phyloP scores from a whole-genome alignment of 2,797 vertebrate genomes.

The Neosalanx taihuensis region DNA sequence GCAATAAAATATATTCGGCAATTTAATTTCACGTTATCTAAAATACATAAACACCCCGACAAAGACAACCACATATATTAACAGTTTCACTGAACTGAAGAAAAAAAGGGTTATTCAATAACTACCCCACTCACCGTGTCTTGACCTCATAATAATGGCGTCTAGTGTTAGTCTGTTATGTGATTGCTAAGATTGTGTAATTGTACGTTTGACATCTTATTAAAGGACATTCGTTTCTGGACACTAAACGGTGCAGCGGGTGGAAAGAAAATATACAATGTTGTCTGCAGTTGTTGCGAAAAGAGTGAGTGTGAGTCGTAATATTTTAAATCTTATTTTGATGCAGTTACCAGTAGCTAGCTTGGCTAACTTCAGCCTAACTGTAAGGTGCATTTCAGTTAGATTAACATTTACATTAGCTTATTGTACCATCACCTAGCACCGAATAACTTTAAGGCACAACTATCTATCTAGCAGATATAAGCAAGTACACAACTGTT shows the following conservation, averaged over 20 bases:
- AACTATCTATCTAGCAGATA: background rate
- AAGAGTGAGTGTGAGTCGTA: slow-evolving; percentile 56
- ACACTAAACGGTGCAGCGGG: background rate
- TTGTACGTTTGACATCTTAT: background rate
- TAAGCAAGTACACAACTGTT: too few relatives aligned
- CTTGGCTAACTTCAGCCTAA: background rate
- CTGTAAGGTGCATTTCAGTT: too few relatives aligned
- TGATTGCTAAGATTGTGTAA: slow-evolving; percentile 26
- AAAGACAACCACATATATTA: background rate
- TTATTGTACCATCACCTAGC: background rate
- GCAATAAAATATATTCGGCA: background rate
- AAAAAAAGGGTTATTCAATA: background rate
- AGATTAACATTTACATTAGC: background rate
- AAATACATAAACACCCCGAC: background rate
- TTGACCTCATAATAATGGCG: slow-evolving; percentile 25
- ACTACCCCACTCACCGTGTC: background rate
- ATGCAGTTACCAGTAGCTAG: background rate
- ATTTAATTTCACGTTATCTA: background rate
- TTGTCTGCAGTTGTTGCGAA: slow-evolving; percentile 43
- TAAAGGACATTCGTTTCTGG: background rate
- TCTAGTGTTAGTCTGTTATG: slow-evolving; percentile 23
- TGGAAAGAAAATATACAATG: slow-evolving; percentile 40
- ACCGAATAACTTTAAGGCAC: too few relatives aligned
- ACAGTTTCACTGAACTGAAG: background rate
- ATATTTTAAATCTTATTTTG: background rate